Conservation (phyloP, 2,797 vertebrate genomes). For the Myotis daubentonii region DNA sequence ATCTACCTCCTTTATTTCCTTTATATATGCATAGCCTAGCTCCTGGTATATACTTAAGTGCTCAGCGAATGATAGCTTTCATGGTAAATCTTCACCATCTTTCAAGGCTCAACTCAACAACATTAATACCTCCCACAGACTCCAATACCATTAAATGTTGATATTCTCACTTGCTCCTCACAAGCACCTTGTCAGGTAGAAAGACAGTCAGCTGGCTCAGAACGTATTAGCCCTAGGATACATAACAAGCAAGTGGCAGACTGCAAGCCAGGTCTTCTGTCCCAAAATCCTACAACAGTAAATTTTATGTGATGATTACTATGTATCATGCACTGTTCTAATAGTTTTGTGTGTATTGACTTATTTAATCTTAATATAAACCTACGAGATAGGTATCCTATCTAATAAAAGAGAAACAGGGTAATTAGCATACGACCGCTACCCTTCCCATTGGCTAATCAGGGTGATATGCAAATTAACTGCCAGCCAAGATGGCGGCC, state of each 20-base stretch:
- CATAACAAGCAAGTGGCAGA: constrained; percentile 5
- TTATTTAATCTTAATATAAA: constrained; percentile 21
- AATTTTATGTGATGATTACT: constrained; percentile 9
- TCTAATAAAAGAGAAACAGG: no score
- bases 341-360: not conserved
- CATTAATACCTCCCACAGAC: not conserved
- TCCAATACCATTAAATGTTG: constrained; percentile 22
- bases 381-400: not conserved
- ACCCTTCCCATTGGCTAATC: no score
- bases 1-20: not conserved
- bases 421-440: no score
- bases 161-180: not conserved
- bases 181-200: constrained; percentile 8
- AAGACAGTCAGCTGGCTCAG: not conserved
- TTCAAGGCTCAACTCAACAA: constrained; percentile 25
- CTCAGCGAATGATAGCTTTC: not conserved
- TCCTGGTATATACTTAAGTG: not conserved
- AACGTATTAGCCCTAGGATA: not conserved
- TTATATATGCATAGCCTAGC: not conserved
- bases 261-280: not conserved
- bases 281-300: not conserved
- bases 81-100: constrained; percentile 27
- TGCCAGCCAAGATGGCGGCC: no score
- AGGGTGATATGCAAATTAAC: no score
- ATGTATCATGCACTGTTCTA: not conserved